Base-by-base conservation (phyloP, 2,888 invertebrate genomes). In the Eristalinus sepulchralis region DNA sequence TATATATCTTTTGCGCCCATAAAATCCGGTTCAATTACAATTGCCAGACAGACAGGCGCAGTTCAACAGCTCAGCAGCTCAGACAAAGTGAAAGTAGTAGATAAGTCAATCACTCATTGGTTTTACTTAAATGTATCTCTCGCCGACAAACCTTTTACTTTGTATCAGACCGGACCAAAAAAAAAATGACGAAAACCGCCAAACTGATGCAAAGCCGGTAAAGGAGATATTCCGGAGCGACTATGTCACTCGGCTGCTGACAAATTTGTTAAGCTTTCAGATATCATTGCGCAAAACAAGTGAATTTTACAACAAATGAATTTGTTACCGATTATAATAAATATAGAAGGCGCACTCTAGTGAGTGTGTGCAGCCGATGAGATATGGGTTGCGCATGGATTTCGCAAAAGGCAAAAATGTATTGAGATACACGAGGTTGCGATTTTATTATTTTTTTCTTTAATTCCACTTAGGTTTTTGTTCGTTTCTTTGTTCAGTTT, bases 21-120 rank as follows among this genome's bases (percentile, higher is more conserved):
- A 70, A 85, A 85, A 85, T 85, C 82, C 85, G 85, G 85, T 82
- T 82, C 85, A 78, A 85, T 85, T 85, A 78, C 85, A 82, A 78
- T 77, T 73, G 77, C 72, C 72, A 85, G 85, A 85, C 85, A 85
- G 82, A 60, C 82, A 82, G 85, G 85, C 85, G 85, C 85, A 85
- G 77, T 73, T 72, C 60, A 85, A 60, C 27, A 27, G 27, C 27
- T 27, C 27, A 27, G 27, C 27, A 27, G 77, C 77, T 72, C 60
- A 85, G 64, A 77, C 84, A 82, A 85, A 85, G 85, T 85, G 85
- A 85, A 85, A 85, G 85, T 85, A 82, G 72, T 64, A 84, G 81
- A 81, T 77, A 82, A 85, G 85, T 85, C 82, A 85, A 82, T 85
- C 85, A 85, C 85, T 85, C 82, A 82, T 82, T 72, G 78, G 63